Conservation (phyloP, 2,113 vertebrate species). For the Cisticola juncidis region DNA sequence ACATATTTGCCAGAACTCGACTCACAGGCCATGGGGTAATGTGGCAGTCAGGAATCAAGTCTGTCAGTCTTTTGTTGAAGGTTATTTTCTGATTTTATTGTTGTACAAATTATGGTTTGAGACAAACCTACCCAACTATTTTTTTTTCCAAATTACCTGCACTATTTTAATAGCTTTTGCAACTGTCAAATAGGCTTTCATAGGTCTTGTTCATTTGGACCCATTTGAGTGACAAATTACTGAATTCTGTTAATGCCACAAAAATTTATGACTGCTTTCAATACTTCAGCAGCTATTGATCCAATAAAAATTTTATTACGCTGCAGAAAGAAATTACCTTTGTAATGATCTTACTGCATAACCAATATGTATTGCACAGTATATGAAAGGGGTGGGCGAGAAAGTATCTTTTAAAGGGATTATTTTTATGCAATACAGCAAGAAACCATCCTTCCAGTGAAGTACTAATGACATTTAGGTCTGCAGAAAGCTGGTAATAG, state of each 20-base stretch:
- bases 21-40: not conserved
- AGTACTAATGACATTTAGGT: not conserved
- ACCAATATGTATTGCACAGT: not conserved
- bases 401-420: not conserved
- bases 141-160: not conserved
- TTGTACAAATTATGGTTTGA: not conserved
- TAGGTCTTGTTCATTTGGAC: not conserved
- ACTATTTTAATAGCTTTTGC: not conserved
- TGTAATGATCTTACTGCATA: conserved; percentile 12
- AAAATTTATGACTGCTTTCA: conserved; percentile 52
- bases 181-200: not conserved
- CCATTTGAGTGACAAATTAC: conserved; percentile 28
- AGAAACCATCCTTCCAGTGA: not conserved
- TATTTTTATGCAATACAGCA: not conserved
- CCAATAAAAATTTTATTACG: conserved; percentile 56
- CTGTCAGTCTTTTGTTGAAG: not conserved
- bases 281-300: conserved; percentile 14
- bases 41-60: not conserved
- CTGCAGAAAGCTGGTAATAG: not conserved
- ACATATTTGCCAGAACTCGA: not conserved
- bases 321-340: conserved; percentile 45
- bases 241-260: conserved; percentile 21
- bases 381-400: not conserved
- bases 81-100: not conserved
- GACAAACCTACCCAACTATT: not conserved